Conservation (phyloP, 2,888 invertebrate species). For the Mamestra brassicae region DNA sequence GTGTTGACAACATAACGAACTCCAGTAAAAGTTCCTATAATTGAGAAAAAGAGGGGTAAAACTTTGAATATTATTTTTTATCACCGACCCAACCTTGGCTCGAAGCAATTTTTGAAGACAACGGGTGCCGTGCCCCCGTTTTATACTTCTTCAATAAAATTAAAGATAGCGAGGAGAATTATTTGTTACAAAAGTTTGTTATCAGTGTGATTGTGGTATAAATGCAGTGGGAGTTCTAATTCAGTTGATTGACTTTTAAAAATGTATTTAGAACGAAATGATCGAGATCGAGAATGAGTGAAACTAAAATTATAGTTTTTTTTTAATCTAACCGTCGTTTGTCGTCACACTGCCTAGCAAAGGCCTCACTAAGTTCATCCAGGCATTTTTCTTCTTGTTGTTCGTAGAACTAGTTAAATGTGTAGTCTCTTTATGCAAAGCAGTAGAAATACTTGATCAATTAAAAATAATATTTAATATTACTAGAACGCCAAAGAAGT, state of each 20-base stretch:
- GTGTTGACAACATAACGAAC: slow-evolving; percentile 58
- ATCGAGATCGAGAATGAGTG: no score
- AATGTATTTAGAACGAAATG: neutral
- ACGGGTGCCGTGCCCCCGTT: slow-evolving; percentile 28
- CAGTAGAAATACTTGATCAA: no score
- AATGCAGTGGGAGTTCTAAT: slow-evolving; percentile 12
- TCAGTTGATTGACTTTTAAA: slow-evolving; percentile 2
- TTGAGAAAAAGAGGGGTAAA: slow-evolving; percentile 49
- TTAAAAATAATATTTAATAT: no score
- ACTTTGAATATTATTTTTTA: slow-evolving; percentile 62
- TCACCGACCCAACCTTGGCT: slow-evolving; percentile 53
- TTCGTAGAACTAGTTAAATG: no score
- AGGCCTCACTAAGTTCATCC: no score
- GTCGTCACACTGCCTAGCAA: no score
- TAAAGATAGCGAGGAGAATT: slow-evolving; percentile 49
- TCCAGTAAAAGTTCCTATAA: slow-evolving; percentile 61
- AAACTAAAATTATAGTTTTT: no score
- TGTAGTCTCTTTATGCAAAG: no score
- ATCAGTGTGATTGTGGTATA: slow-evolving; percentile 22
- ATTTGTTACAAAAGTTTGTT: slow-evolving; percentile 46
- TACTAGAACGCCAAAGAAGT: no score
- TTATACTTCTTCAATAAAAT: slow-evolving; percentile 53
- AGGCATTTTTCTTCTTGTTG: no score
- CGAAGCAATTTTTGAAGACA: slow-evolving; percentile 55
- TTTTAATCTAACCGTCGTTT: no score